Evolutionary conservation across 2,113 vertebrate genomes (phyloP).

Genomic region (Pygoscelis antarcticus): DNA sequence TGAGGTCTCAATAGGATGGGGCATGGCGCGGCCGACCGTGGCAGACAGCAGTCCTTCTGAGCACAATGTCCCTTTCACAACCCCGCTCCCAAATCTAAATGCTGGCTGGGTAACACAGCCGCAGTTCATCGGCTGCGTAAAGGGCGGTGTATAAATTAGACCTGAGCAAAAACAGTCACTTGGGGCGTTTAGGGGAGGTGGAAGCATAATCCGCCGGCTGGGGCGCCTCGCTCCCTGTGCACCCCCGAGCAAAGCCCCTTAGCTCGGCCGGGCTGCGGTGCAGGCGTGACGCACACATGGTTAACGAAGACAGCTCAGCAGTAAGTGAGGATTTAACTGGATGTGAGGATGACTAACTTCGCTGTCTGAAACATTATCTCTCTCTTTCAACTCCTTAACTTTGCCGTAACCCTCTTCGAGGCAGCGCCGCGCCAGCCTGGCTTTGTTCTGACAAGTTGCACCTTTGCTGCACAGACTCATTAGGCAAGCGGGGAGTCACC

Average conservation of each 20-base stretch:
- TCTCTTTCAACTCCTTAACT: slow-evolving; percentile 34
- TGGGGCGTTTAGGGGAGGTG: neutral
- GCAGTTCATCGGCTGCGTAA: neutral
- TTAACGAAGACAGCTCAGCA: neutral
- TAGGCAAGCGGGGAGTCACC: slow-evolving; percentile 6
- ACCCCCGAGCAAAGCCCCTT: neutral
- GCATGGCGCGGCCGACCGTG: neutral
- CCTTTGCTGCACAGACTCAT: neutral
- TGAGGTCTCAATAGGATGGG: slow-evolving; percentile 1
- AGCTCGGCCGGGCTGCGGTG: neutral
- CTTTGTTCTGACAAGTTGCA: slow-evolving; percentile 41
- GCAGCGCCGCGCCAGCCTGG: neutral
- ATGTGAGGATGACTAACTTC: slow-evolving; percentile 28
- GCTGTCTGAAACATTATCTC: slow-evolving; percentile 29
- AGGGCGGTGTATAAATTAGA: neutral
- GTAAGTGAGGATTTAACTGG: neutral
- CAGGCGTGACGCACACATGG: neutral
- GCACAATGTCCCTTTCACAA: slow-evolving; percentile 31
- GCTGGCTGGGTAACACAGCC: neutral
- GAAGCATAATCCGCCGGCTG: neutral
- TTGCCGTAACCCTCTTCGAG: neutral
- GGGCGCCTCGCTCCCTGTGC: neutral
- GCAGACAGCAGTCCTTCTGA: neutral
- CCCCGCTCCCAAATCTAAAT: neutral
- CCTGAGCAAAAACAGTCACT: neutral